Evolutionary conservation across 1,140 invertebrate genomes (phyloP).

Genomic region (Drosophila watanabei): DNA sequence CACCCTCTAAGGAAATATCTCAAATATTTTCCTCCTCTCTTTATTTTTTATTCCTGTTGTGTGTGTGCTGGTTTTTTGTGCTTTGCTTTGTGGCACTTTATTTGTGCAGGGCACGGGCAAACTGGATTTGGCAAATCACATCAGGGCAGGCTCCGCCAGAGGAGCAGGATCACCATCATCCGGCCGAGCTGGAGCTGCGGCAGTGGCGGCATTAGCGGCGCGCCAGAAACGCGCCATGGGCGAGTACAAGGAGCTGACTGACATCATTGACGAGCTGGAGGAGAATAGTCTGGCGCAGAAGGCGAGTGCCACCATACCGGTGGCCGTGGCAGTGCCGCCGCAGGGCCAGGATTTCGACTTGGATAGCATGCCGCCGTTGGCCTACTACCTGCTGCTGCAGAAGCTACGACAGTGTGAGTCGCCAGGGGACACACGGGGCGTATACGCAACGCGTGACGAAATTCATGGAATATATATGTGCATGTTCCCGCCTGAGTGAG

Average conservation of each 20-base stretch:
- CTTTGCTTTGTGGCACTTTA: constrained; percentile 62
- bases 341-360: constrained; percentile 75
- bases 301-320: constrained; percentile 36
- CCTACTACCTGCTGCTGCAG: constrained; percentile 78
- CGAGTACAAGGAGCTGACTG: constrained; percentile 78
- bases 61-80: constrained; percentile 23
- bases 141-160: constrained; percentile 42
- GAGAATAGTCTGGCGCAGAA: constrained; percentile 72
- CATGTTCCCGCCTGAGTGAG: neutral
- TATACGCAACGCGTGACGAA: constrained; percentile 47
- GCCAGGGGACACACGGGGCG: constrained; percentile 30
- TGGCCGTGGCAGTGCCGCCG: constrained; percentile 24
- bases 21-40: constrained; percentile 56
- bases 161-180: constrained; percentile 29
- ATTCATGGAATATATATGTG: constrained; percentile 8
- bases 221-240: constrained; percentile 77
- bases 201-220: constrained; percentile 27
- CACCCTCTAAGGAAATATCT: constrained; percentile 67
- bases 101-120: constrained; percentile 75
- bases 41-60: constrained; percentile 17
- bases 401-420: constrained; percentile 78
- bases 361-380: constrained; percentile 79
- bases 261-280: constrained; percentile 79
- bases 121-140: constrained; percentile 81
- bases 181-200: constrained; percentile 9